Evolutionary conservation across 2,797 vertebrate genomes (phyloP).

Genomic region (Poeciliopsis paucimaculata): DNA sequence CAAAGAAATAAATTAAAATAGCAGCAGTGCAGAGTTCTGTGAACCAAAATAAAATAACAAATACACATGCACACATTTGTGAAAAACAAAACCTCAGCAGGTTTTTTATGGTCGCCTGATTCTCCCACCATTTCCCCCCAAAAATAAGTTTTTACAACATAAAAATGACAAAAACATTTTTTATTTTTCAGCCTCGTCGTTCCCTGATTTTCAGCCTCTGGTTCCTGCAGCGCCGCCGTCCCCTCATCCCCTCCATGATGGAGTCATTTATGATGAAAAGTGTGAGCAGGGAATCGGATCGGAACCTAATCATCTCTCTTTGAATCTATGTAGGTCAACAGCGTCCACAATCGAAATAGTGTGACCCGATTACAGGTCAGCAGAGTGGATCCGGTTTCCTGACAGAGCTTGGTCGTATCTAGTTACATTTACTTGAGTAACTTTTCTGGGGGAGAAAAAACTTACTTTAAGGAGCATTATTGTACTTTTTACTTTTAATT

Average conservation of each 20-base stretch:
- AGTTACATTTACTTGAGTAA: no score
- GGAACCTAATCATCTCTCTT: background rate
- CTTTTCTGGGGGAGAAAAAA: no score
- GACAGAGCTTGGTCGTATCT: no score
- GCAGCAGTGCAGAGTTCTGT: background rate
- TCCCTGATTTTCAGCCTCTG: background rate
- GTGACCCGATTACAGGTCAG: background rate
- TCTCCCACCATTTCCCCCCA: no score
- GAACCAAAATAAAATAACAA: background rate
- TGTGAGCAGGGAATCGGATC: background rate
- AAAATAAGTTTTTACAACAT: background rate
- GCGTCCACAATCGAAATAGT: background rate
- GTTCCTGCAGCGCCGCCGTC: background rate
- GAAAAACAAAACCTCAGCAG: background rate
- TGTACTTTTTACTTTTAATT: no score
- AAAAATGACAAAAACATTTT: background rate
- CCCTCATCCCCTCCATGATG: background rate
- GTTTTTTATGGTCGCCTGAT: background rate
- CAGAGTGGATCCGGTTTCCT: no score
- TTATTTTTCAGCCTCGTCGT: no score
- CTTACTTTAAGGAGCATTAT: no score
- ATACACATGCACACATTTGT: background rate
- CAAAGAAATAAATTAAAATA: background rate
- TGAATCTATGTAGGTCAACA: background rate
- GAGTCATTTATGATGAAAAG: conserved; percentile 1